These are phyloP conservation scores for Athripsodes cinereus DNA, from an alignment of 2,888 invertebrate species.

Conservation along the genomic window DNA sequence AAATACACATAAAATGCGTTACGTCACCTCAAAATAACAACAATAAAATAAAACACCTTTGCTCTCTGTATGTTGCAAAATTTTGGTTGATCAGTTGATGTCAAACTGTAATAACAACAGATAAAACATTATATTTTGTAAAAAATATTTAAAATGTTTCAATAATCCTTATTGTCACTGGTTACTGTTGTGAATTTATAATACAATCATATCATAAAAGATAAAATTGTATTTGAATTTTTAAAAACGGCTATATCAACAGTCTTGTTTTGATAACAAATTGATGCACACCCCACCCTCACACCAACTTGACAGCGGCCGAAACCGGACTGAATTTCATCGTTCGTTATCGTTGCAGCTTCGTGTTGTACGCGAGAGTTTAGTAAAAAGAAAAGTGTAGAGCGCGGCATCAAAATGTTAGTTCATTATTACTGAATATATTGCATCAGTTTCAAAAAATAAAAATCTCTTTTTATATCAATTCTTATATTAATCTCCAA, in stretches of 20 bases:
- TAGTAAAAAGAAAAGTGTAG: neutral
- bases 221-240: constrained; percentile 6
- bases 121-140: neutral
- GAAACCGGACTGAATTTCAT: constrained; percentile 23
- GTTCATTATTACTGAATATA: too few relatives aligned
- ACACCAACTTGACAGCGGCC: constrained; percentile 12
- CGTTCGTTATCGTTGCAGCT: constrained; percentile 16
- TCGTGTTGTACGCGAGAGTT: neutral
- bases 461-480: neutral
- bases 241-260: constrained; percentile 15
- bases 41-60: too few relatives aligned
- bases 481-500: too few relatives aligned
- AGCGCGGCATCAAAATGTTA: neutral
- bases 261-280: constrained; percentile 15
- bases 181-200: neutral
- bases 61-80: neutral
- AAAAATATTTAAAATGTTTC: neutral
- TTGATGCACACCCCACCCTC: neutral
- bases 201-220: neutral
- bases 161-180: neutral
- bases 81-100: neutral
- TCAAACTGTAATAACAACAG: neutral
- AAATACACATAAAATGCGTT: too few relatives aligned
- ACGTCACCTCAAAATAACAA: too few relatives aligned
- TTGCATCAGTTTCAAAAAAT: neutral